These are phyloP conservation scores for Morpho achilles DNA, from an alignment of 2,888 invertebrate species.

Conservation along the genomic window DNA sequence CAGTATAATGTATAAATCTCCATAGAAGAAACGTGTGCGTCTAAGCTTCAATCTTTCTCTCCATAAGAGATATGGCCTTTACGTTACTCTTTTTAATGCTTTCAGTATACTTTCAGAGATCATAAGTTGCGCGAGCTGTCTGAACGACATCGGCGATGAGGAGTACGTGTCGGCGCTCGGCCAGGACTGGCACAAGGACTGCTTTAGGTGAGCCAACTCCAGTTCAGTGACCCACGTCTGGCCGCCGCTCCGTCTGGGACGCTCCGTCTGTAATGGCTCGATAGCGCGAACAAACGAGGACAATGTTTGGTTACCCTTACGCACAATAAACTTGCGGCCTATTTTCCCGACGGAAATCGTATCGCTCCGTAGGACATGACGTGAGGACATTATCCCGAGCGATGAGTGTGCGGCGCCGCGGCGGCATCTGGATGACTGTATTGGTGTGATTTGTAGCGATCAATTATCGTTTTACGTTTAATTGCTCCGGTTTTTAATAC, in stretches of 20 bases:
- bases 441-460: background rate
- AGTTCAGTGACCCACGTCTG: slow-evolving; percentile 11
- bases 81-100: background rate
- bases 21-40: too few species aligned
- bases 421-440: background rate
- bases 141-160: slow-evolving; percentile 85
- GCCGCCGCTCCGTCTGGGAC: slow-evolving; percentile 6
- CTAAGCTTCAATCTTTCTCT: background rate
- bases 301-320: too few species aligned
- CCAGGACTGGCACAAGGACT: slow-evolving; percentile 94
- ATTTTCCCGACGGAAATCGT: too few species aligned
- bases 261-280: background rate
- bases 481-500: too few species aligned
- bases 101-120: slow-evolving; percentile 47
- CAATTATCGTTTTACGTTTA: too few species aligned
- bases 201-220: slow-evolving; percentile 82
- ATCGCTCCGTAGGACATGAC: too few species aligned
- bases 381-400: too few species aligned
- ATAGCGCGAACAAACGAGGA: too few species aligned
- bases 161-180: slow-evolving; percentile 90
- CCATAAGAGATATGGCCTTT: background rate
- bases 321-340: too few species aligned
- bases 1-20: too few species aligned
- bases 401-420: too few species aligned
- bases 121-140: slow-evolving; percentile 84